Base-by-base conservation (phyloP, 2,113 vertebrate genomes). In the Oncorhynchus clarkii region DNA sequence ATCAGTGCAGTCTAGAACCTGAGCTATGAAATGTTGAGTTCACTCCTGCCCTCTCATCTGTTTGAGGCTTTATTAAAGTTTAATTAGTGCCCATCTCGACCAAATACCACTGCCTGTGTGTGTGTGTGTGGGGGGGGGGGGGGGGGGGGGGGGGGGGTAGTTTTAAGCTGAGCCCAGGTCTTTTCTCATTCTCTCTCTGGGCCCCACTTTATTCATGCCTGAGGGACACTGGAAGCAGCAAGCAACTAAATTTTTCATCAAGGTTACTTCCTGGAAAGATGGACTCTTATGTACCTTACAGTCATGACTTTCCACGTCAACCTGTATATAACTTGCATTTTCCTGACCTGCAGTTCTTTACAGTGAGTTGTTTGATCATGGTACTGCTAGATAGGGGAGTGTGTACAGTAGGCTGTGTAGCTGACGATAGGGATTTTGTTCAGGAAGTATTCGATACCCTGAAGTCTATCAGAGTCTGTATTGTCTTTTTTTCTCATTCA, bases 11-110 rank as follows among this genome's bases (percentile, higher is more conserved):
- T 74, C 77, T 70, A 78, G 93, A 93, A 94, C 92, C 86, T 45
- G 39, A 45, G 39, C 2, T 91, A 80, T 88, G 91, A 95, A 95
- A 88, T 91, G 96, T 96, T 97, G 96, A 98, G 95, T 97, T 92
- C 92, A 94, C 94, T 93, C 87, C 91, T 94, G 65, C 65, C 22
- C 49, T 22, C n/a, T 93, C 88, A 95, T 90, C 90, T 89, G 89
- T 91, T 85, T 86, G 87, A 89, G 88, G 88, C 84, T 91, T 93
- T 95, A 96, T 96, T 94, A 96, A 96, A 96, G 93, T 95, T 95
- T 97, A 94, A 95, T 93, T 96, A 89, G 72, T 83, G 77, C 76
- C 94, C 93, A 93, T 92, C 93, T 86, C 83, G 16, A 54, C 51
- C 87, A 88, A 89, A 88, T 82, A 82, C 83, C 79, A 49, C 87